Base-by-base conservation (phyloP, 2,888 invertebrate species). In the Nomada flava region DNA sequence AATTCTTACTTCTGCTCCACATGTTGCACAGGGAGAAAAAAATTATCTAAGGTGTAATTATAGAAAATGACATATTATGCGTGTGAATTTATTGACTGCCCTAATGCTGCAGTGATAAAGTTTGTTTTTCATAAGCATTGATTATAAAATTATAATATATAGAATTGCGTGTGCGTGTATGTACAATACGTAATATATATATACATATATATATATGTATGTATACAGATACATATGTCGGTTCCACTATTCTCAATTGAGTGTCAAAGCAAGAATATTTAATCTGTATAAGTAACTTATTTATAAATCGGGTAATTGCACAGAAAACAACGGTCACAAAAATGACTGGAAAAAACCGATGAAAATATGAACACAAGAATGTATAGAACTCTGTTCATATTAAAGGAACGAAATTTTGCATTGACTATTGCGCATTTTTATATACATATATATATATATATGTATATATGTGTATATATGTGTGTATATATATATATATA, bases 121-220 rank as follows among this genome's bases (percentile, higher is more conserved):
- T 79, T 85, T 86, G 62, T 81, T 86, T 86, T 79, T 79, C 80
- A 78, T 80, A 82, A 74, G 62, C 82, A 84, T 77, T 81, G 77
- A 82, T 78, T 74, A 75, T 87, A 80, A 67, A 69, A 86, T 76
- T 77, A 76, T 63, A 82, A 72, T 79, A 78, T 82, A 74, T 77
- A 74, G 65, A 75, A 82, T 76, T 78, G 70, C 76, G 78, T 81
- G 80, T 84, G 57, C 55, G 80, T 82, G 71, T 77, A 79, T 84
- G 69, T 85, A 71, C 79, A 82, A 71, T 69, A 76, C 52, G 44
- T 69, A 85, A 77, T 73, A 84, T 84, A 86, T 73, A 79, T 36
- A 7, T 36, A 36, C 7, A 36, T 7, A 36, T 71, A 73, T 36
- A 7, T 5, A 47, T 53, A 79, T 84, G 73, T 86, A 79, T 81